A percentile compares a stretch with the other conserved stretches of the same genome.
Conservation (phyloP, 1,140 invertebrate species). For the Reticulitermes speratus region DNA sequence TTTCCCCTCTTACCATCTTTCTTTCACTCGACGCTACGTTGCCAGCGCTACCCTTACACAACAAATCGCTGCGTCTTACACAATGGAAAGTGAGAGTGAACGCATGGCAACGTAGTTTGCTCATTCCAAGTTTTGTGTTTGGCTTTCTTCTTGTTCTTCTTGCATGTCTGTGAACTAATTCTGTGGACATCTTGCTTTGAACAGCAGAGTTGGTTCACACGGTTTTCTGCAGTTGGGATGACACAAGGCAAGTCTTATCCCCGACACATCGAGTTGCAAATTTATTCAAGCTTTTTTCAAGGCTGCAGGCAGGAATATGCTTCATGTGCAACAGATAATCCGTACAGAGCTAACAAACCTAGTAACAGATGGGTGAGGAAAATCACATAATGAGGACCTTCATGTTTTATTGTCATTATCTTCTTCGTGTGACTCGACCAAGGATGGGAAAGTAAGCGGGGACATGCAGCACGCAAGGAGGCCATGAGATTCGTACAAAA, state of each 20-base stretch:
- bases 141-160: neutral
- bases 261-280: neutral
- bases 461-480: too few relatives aligned
- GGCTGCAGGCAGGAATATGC: neutral
- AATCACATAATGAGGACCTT: too few relatives aligned
- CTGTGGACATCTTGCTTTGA: neutral
- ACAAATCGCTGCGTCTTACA: neutral
- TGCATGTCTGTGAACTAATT: neutral
- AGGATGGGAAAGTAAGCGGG: too few relatives aligned
- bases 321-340: too few relatives aligned
- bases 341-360: too few relatives aligned
- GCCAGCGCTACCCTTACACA: neutral
- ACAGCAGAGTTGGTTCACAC: neutral
- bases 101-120: neutral
- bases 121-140: neutral
- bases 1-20: constrained; percentile 10
- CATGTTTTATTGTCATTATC: too few relatives aligned
- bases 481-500: too few relatives aligned
- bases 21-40: constrained; percentile 9
- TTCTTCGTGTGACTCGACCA: too few relatives aligned
- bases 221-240: neutral
- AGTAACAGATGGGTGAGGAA: too few relatives aligned
- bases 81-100: constrained; percentile 13
- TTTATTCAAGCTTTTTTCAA: neutral
- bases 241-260: neutral